These are phyloP conservation scores for Lepidocyrtinus sp. DNA, from an alignment of 2,888 invertebrate species.

Conservation along the genomic window DNA sequence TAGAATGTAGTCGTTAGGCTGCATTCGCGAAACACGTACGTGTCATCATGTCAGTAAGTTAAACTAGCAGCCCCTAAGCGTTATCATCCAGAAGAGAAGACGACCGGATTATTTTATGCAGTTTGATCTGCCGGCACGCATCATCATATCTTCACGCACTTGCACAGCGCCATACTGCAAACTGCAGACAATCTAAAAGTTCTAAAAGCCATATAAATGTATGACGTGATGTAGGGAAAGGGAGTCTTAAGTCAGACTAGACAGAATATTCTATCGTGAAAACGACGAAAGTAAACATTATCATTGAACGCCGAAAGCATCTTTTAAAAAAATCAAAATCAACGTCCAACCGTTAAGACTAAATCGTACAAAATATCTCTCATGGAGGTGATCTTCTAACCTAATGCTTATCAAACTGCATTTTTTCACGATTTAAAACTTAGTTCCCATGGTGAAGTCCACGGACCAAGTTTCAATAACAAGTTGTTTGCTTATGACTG, in stretches of 20 bases:
- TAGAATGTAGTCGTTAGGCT: slow-evolving; percentile 1
- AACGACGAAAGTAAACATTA: background rate
- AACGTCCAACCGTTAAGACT: too few relatives aligned
- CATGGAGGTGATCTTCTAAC: too few relatives aligned
- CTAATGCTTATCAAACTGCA: slow-evolving; percentile 1
- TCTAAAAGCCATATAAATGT: background rate
- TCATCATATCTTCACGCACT: background rate
- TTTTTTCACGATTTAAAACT: slow-evolving; percentile 8
- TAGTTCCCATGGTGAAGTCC: too few relatives aligned
- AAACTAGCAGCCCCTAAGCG: background rate
- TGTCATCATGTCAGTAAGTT: slow-evolving; percentile 5
- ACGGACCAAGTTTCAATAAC: background rate
- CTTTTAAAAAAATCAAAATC: too few relatives aligned
- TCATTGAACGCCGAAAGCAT: slow-evolving; percentile 1
- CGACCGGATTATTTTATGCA: slow-evolving; percentile 4
- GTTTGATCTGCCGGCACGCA: slow-evolving; percentile 8
- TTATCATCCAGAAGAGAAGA: slow-evolving; percentile 10
- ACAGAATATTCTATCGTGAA: background rate
- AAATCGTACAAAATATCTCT: too few relatives aligned
- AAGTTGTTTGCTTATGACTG: background rate
- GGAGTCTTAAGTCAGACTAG: too few relatives aligned
- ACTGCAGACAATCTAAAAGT: background rate
- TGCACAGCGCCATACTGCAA: background rate
- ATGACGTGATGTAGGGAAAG: background rate
- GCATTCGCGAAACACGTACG: slow-evolving; percentile 2